These are phyloP conservation scores for Octodonta nipae DNA, from an alignment of 2,888 invertebrate species.

Conservation along the genomic window DNA sequence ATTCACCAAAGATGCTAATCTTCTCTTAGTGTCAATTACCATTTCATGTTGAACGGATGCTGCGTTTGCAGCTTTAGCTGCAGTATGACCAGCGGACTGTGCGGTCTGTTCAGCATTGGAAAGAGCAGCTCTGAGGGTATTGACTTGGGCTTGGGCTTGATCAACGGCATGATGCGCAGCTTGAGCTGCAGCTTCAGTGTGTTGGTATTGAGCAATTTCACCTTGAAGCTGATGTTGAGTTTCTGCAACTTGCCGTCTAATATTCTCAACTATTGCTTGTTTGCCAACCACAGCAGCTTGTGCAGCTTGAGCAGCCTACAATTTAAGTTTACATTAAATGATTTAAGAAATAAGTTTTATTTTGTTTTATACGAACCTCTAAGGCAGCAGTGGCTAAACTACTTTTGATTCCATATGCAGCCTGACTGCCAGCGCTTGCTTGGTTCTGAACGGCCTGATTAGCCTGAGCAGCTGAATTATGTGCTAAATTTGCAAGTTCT, in stretches of 20 bases:
- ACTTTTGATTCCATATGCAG: slow-evolving; percentile 60
- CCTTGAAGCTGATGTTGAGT: slow-evolving; percentile 50
- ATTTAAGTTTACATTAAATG: no score
- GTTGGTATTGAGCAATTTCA: slow-evolving; percentile 54
- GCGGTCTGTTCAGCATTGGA: no score
- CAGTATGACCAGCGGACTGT: slow-evolving; percentile 18
- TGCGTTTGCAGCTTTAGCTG: slow-evolving; percentile 15
- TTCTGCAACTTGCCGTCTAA: slow-evolving; percentile 56
- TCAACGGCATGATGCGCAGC: slow-evolving; percentile 55
- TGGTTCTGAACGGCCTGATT: slow-evolving; percentile 53
- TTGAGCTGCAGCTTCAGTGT: slow-evolving; percentile 53
- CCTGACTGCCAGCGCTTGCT: slow-evolving; percentile 57
- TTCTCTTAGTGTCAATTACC: slow-evolving; percentile 40
- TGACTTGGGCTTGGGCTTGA: slow-evolving; percentile 50
- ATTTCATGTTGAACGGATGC: slow-evolving; percentile 19
- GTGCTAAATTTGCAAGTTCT: slow-evolving; percentile 50
- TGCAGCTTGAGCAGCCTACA: slow-evolving; percentile 48
- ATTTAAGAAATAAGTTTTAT: background rate
- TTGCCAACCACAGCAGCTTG: slow-evolving; percentile 50
- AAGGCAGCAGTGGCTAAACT: slow-evolving; percentile 57
- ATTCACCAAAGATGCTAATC: no score
- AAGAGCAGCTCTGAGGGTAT: slow-evolving; percentile 57
- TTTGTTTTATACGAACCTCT: slow-evolving; percentile 17
- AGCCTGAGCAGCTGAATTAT: slow-evolving; percentile 58
- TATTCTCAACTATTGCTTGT: slow-evolving; percentile 34